phyloP scores from a whole-genome alignment of 1,140 invertebrate genomes.

The Euura saliciscinereae region DNA sequence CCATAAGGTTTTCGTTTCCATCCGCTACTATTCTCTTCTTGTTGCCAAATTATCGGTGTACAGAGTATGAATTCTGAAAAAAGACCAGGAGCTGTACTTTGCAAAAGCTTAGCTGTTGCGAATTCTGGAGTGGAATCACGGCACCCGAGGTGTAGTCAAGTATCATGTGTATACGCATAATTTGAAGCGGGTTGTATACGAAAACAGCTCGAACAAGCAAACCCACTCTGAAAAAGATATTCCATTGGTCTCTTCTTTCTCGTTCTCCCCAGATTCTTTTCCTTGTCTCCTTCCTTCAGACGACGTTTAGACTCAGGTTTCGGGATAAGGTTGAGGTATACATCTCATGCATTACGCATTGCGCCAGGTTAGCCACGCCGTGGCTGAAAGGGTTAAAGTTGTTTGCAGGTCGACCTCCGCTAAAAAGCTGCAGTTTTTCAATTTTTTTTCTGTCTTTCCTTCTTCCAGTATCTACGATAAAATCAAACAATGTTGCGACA shows the following conservation, averaged over 20 bases:
- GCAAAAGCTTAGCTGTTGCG: no score
- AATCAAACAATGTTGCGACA: background rate
- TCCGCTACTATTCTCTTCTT: no score
- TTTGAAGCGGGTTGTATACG: background rate
- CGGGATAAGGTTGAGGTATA: background rate
- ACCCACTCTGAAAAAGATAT: background rate
- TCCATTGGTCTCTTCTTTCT: background rate
- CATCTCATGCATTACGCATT: background rate
- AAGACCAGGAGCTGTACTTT: no score
- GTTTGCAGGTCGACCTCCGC: background rate
- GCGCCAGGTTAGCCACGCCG: background rate
- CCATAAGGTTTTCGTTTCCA: no score
- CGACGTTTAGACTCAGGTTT: slow-evolving; percentile 5
- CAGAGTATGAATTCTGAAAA: no score
- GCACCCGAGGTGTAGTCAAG: no score
- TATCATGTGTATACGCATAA: no score
- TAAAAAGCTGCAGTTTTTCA: background rate
- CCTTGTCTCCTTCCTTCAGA: background rate
- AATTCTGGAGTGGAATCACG: no score
- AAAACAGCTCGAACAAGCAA: background rate
- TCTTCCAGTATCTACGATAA: background rate
- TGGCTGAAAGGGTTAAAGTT: background rate
- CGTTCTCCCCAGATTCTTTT: no score
- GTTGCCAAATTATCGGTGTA: no score
- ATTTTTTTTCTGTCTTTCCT: background rate